A percentile compares a stretch with the other conserved stretches of the same genome.
phyloP scores from a whole-genome alignment of 2,888 invertebrate species.

The Eugnorisma glareosa region DNA sequence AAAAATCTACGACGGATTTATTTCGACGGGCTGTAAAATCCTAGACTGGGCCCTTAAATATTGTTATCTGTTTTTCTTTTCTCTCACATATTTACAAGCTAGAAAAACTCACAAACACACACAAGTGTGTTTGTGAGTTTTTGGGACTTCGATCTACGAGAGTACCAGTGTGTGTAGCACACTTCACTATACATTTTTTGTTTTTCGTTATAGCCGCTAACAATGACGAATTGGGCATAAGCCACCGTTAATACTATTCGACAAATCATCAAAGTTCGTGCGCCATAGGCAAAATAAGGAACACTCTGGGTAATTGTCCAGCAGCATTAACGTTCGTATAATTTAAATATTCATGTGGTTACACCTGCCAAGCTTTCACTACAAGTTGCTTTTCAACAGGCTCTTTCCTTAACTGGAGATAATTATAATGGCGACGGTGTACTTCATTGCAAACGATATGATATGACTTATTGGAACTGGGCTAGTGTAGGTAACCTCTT shows the following conservation, averaged over 20 bases:
- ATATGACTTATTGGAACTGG: conserved; percentile 12
- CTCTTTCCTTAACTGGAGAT: conserved; percentile 23
- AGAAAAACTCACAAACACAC: too few relatives aligned
- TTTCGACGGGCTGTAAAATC: too few relatives aligned
- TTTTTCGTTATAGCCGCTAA: not conserved
- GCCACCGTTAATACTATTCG: too few relatives aligned
- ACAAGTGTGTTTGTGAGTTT: too few relatives aligned
- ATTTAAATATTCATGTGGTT: conserved; percentile 41
- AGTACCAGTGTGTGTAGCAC: too few relatives aligned
- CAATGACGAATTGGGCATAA: too few relatives aligned
- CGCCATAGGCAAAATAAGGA: not conserved
- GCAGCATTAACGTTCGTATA: conserved; percentile 14
- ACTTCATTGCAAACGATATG: conserved; percentile 14
- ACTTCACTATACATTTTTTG: not conserved
- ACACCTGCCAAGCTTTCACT: conserved; percentile 38
- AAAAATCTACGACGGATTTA: too few relatives aligned
- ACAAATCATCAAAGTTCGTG: not conserved
- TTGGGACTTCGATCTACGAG: too few relatives aligned
- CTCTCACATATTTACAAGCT: too few relatives aligned
- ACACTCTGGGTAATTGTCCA: not conserved
- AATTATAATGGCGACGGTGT: conserved; percentile 22
- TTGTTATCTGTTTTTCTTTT: too few relatives aligned
- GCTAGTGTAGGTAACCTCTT: not conserved
- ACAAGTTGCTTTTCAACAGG: conserved; percentile 38
- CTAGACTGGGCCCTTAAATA: too few relatives aligned